phyloP scores from a whole-genome alignment of 2,888 invertebrate species.

The Drosophila peninsularis region DNA sequence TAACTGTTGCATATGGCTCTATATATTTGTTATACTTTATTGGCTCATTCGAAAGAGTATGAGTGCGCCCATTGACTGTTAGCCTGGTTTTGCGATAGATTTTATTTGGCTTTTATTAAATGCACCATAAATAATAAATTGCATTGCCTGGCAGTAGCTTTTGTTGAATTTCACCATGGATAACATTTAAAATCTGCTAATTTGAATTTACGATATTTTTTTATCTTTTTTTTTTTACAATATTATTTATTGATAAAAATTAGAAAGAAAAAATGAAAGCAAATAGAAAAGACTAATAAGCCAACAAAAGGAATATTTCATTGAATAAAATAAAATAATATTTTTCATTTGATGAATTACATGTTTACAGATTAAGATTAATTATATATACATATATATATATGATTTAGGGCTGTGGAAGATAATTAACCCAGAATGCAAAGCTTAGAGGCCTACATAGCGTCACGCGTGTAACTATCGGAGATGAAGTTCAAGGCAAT shows the following conservation, averaged over 20 bases:
- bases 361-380: neutral
- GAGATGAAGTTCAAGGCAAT: no score
- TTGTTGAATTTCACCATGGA: conserved; percentile 67
- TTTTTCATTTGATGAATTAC: neutral
- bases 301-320: conserved; percentile 3
- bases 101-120: conserved; percentile 65
- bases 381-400: no score
- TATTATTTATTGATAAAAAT: conserved; percentile 39
- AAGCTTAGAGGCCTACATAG: no score
- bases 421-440: no score
- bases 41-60: neutral
- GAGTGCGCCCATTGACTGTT: neutral
- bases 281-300: neutral
- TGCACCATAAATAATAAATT: conserved; percentile 70
- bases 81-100: conserved; percentile 17
- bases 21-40: neutral
- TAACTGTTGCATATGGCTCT: neutral
- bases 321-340: neutral
- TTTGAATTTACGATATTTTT: conserved; percentile 61
- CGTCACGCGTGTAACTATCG: no score
- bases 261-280: neutral
- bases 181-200: conserved; percentile 74
- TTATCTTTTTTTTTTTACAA: conserved; percentile 4
- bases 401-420: no score
- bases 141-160: conserved; percentile 21